A percentile compares a stretch with the other conserved stretches of the same genome.
Evolutionary conservation across 2,113 vertebrate genomes (phyloP).

Genomic region (Danionella cerebrum): DNA sequence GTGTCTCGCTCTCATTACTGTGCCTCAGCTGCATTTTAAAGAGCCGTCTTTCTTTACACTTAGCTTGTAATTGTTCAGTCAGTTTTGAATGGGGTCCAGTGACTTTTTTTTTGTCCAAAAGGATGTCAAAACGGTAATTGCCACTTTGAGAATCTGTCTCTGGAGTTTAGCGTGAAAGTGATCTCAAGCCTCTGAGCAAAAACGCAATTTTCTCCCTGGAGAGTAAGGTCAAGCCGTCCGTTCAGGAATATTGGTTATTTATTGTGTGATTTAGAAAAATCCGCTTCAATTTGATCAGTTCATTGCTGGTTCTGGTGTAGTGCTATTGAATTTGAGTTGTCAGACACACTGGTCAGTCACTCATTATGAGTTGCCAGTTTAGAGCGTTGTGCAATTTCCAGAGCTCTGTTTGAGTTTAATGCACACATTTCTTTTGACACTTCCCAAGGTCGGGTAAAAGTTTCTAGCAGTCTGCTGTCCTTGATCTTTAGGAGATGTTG

Average conservation of each 20-base stretch:
- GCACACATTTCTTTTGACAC: not conserved
- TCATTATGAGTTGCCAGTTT: not conserved
- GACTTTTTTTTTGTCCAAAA: conserved; percentile 33
- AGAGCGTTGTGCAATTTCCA: not conserved
- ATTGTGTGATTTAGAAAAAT: conserved; percentile 54
- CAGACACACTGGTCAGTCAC: conserved; percentile 40
- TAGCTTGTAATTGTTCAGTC: conserved; percentile 52
- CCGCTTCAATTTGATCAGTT: conserved; percentile 58
- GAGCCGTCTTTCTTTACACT: conserved; percentile 47
- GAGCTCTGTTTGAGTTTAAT: not conserved
- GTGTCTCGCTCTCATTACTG: conserved; percentile 42
- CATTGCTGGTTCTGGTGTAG: conserved; percentile 42
- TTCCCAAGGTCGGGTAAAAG: not conserved
- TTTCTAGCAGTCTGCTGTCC: not conserved
- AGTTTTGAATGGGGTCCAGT: conserved; percentile 25
- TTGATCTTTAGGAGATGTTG: not conserved
- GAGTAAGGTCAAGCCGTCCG: conserved; percentile 53
- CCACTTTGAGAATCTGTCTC: conserved; percentile 54
- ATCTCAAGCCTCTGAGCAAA: conserved; percentile 12
- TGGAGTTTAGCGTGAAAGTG: conserved; percentile 41
- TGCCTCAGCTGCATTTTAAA: conserved; percentile 57
- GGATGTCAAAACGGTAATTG: conserved; percentile 61
- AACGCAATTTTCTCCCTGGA: conserved; percentile 37
- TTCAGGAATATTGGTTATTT: conserved; percentile 58
- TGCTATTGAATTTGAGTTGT: conserved; percentile 42